Evolutionary conservation across 2,888 invertebrate species (phyloP).

Genomic region (Neoscelio sp.): DNA sequence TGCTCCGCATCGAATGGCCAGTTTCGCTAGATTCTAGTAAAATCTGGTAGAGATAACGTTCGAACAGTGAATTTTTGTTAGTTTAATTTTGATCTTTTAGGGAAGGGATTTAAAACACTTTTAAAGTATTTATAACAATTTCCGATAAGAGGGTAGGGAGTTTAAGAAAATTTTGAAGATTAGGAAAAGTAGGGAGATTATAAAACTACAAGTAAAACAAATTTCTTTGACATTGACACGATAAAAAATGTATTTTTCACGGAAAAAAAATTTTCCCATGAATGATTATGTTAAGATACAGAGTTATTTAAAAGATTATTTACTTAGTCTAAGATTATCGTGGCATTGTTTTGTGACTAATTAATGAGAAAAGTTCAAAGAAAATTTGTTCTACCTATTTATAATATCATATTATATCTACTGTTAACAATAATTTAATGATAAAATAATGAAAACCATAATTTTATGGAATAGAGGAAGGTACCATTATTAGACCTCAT

Average conservation of each 20-base stretch:
- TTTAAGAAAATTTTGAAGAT: too few relatives aligned
- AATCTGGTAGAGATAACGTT: conserved; percentile 23
- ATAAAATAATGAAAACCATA: too few relatives aligned
- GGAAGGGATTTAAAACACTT: background rate
- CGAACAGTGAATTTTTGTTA: conserved; percentile 5
- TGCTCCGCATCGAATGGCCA: conserved; percentile 7
- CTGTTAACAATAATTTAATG: too few relatives aligned
- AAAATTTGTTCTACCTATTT: too few relatives aligned
- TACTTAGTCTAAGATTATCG: too few relatives aligned
- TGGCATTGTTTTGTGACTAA: too few relatives aligned
- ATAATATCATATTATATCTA: too few relatives aligned
- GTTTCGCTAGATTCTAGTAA: conserved; percentile 17
- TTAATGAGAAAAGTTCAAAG: too few relatives aligned
- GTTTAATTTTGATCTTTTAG: background rate
- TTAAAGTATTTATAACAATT: conserved; percentile 2
- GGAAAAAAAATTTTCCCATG: background rate
- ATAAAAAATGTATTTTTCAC: conserved; percentile 14
- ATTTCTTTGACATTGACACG: conserved; percentile 31
- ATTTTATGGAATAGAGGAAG: too few relatives aligned
- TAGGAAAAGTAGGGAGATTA: conserved; percentile 7
- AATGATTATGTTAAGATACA: background rate
- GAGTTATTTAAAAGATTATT: too few relatives aligned
- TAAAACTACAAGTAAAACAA: too few relatives aligned
- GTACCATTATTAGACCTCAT: too few relatives aligned
- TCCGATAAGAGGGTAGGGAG: background rate